These are phyloP conservation scores for Erythrocercus mccallii DNA, from an alignment of 2,113 vertebrate genomes.

Conservation along the genomic window DNA sequence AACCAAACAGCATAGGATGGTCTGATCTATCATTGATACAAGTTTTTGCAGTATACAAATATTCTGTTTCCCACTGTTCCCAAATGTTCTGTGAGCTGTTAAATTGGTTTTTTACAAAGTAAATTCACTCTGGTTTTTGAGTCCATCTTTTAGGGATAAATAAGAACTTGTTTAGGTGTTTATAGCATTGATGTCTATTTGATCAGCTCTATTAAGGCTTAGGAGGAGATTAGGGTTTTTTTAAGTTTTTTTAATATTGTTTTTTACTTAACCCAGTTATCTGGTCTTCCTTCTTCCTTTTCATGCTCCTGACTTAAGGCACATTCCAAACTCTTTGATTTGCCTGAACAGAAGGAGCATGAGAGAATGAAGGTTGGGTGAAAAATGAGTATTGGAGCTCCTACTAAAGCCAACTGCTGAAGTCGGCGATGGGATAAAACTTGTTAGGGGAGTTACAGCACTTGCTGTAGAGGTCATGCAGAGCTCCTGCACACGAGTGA, in stretches of 20 bases:
- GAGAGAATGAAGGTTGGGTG: neutral
- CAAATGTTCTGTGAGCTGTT: neutral
- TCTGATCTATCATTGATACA: neutral
- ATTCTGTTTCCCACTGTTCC: no score
- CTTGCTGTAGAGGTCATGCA: neutral
- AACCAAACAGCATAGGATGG: neutral
- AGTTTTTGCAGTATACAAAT: neutral
- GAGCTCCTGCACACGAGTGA: constrained; percentile 19
- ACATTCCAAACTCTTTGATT: neutral
- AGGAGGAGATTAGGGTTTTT: neutral
- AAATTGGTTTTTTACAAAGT: neutral
- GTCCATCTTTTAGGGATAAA: neutral
- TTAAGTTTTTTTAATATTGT: accelerated
- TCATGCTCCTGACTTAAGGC: neutral
- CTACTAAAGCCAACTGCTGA: neutral
- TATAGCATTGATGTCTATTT: neutral
- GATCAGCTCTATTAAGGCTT: neutral
- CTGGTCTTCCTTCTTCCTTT: neutral
- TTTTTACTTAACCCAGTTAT: neutral
- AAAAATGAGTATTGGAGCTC: neutral
- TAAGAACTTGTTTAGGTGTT: neutral
- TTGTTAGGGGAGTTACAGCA: neutral
- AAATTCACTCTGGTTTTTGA: neutral
- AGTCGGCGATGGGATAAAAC: neutral
- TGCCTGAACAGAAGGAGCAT: neutral